Base-by-base conservation (phyloP, 2,888 invertebrate genomes). In the Gastracanthus pulcherrimus region DNA sequence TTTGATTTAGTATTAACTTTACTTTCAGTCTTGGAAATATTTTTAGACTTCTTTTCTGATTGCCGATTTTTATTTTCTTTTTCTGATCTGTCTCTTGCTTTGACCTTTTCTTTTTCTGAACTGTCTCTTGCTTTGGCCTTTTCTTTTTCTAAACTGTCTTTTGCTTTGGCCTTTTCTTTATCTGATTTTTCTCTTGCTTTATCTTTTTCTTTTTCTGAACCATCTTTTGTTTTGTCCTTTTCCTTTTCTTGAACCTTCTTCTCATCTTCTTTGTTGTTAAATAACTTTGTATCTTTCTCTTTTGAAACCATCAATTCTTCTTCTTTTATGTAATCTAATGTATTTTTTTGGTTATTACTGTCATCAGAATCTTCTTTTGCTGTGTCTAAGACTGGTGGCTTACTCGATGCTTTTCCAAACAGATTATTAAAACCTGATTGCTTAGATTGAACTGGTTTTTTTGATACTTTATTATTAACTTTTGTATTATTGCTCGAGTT, bases 401-500 rank as follows among this genome's bases (percentile, higher is more conserved):
- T 80, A 23, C 7, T 77, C 19, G 48, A 23, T 16, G 75, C 78
- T 83, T 88, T 90, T 13, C 86, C 87, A 83, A 90, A 91, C 6
- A 91, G 84, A 83, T 87, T 88, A 31, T 85, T 86, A 9, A 89
- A 89, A 6, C 89, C 90, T 67, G 85, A 77, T 78, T 87, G 83
- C 3, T 84, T 86, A 2, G 87, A 85, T 51, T 87, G 87, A 9
- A 85, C 70, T 6, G 87, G 86, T 76, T 88, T 88, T 60, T 89
- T 89, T 5, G 78, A 31, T 3, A 48, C 26, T 51, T 81, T 78
- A 4, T 69, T 69, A 76, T 86, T 87, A 19, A 83, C 83, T 36
- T 86, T 82, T 34, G 60, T 34, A 41, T 75, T 84, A 4, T 31
- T 23, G 41, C 69, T 69, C 69, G 74, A 67, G 34, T 76, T 82